Percentiles rank a stretch among this genome's conserved stretches.
Evolutionary conservation across 2,797 vertebrate species (phyloP).

Genomic region (Sitta carolinensis): DNA sequence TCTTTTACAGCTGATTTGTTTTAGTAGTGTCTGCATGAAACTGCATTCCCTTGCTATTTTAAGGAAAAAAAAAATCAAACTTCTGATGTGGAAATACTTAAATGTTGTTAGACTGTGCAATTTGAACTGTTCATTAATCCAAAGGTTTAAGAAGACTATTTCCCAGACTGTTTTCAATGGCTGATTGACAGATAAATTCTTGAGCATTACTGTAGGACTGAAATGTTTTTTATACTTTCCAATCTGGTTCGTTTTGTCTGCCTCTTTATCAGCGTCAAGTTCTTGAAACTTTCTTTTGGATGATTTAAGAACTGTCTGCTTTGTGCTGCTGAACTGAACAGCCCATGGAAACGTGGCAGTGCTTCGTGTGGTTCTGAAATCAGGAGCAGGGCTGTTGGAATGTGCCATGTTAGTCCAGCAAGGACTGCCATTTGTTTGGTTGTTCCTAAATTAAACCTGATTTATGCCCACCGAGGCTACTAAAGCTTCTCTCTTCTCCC

Average conservation of each 20-base stretch:
- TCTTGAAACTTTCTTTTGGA: not conserved
- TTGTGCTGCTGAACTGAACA: not conserved
- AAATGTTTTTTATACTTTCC: not conserved
- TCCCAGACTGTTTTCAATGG: not conserved
- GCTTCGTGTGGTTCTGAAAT: conserved; percentile 5
- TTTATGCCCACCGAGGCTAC: not conserved
- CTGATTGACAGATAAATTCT: not conserved
- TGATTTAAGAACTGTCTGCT: not conserved
- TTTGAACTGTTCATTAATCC: conserved; percentile 8
- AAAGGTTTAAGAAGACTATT: not conserved
- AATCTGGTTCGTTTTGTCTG: not conserved
- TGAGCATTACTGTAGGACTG: not conserved
- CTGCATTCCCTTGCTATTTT: not conserved
- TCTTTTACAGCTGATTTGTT: not conserved
- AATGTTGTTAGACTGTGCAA: not conserved
- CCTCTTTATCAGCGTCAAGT: not conserved
- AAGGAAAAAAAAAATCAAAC: not conserved
- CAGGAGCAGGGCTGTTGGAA: not conserved
- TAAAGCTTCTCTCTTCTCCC: not conserved
- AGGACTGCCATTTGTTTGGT: not conserved
- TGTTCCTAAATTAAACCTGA: not conserved
- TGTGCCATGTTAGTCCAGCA: not conserved
- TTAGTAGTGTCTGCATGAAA: not conserved
- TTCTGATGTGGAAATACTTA: conserved; percentile 31
- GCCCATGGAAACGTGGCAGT: conserved; percentile 33